Percentiles rank a stretch among this genome's conserved stretches.
These are phyloP conservation scores for Brachionus rotundiformis DNA, from an alignment of 1,140 invertebrate genomes.

Conservation along the genomic window DNA sequence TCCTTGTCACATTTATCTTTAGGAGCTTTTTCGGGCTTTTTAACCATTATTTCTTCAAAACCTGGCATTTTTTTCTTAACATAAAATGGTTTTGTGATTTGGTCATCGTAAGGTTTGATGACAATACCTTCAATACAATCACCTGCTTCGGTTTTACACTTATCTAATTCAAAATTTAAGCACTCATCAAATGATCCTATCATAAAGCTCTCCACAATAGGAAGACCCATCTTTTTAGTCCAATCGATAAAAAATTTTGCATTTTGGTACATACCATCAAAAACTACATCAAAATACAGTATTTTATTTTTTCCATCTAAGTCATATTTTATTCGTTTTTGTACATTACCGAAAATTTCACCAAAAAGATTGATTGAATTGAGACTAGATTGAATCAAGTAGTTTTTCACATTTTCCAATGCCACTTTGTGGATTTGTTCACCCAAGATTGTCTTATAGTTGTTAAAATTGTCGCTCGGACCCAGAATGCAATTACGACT, in stretches of 20 bases:
- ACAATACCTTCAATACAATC: conserved; percentile 32
- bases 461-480: background rate
- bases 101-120: conserved; percentile 11
- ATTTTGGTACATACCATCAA: conserved; percentile 25
- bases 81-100: conserved; percentile 1
- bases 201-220: conserved; percentile 3
- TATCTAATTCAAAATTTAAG: background rate
- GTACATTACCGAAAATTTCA: conserved; percentile 30
- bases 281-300: conserved; percentile 21
- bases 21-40: background rate
- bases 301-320: conserved; percentile 6
- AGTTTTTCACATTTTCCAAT: conserved; percentile 9
- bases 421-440: background rate
- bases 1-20: background rate
- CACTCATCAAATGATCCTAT: conserved; percentile 22
- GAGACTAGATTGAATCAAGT: background rate
- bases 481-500: conserved; percentile 12
- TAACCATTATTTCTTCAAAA: conserved; percentile 1
- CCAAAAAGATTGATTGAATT: background rate
- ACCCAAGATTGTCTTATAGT: background rate
- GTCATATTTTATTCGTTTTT: conserved; percentile 36
- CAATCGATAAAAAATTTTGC: conserved; percentile 32
- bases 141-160: background rate
- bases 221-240: background rate
- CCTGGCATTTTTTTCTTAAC: background rate